Conservation (phyloP, 2,888 invertebrate genomes). For the Azorinus chamasolen region DNA sequence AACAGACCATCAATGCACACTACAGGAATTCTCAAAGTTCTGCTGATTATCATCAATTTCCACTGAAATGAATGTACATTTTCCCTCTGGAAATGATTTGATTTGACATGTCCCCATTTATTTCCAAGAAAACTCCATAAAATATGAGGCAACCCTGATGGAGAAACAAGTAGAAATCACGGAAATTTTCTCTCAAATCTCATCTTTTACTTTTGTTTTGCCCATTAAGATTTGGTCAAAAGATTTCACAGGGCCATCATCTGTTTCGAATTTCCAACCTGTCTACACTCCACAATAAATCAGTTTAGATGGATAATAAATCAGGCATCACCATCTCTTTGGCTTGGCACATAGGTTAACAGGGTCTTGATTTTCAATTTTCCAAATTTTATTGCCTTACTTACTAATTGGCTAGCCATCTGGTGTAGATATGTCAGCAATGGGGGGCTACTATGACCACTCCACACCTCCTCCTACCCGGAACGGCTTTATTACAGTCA, state of each 20-base stretch:
- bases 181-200: constrained; percentile 7
- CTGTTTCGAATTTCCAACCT: constrained; percentile 36
- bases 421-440: constrained; percentile 14
- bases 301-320: constrained; percentile 16
- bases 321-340: constrained; percentile 1
- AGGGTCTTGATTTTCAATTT: constrained; percentile 37
- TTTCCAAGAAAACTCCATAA: too few species aligned
- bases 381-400: constrained; percentile 23
- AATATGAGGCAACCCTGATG: too few species aligned
- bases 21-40: too few species aligned
- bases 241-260: constrained; percentile 34
- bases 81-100: too few species aligned
- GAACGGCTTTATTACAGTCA: too few species aligned
- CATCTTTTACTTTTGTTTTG: constrained; percentile 26
- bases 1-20: too few species aligned
- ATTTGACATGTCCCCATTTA: too few species aligned
- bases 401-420: constrained; percentile 38
- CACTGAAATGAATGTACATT: too few species aligned
- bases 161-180: not conserved
- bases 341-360: not conserved
- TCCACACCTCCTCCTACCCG: too few species aligned
- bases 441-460: constrained; percentile 5
- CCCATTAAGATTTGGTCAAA: constrained; percentile 40
- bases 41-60: too few species aligned
- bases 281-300: constrained; percentile 32